Evolutionary conservation across 2,797 vertebrate genomes (phyloP), one percentile per base, ranked within the genome.

Genomic region (Siniperca undulata): DNA sequence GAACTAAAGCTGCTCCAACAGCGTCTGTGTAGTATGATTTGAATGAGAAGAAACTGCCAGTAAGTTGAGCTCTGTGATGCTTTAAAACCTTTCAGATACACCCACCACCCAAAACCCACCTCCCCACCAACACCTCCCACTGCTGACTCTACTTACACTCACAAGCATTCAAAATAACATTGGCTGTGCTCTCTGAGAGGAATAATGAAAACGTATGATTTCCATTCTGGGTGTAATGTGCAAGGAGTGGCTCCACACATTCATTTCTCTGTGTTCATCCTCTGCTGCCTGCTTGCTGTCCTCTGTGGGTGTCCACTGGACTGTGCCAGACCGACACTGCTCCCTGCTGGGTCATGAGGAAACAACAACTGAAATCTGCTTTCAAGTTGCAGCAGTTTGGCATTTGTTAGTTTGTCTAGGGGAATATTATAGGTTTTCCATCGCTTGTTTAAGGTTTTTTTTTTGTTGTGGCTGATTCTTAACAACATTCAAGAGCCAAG

Each of bases 291-390:
- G 53, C 73, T 56, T 0, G 1, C 58, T n/a, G 50, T 30, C 66
- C 77, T 79, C 84, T 13, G 65, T 80, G 62, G 34, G 69, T 1
- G 73, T 79, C 67, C 2, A 7, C 72, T 53, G 73, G 64, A 34
- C 78, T 81, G 81, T 0, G 55, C 73, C 58, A 6, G 80, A 62
- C n/a, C 84, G 46, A 86, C 87, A 88, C 90, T 92, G 93, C 90
- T 91, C 91, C 90, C 95, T 89, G 81, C 86, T 93, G 95, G 91
- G 24, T 60, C 34, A 0, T 7, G 0, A 13, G 8, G 19, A 13
- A 48, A 82, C 38, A 12, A 17, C 67, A 81, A 5, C 14, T 4
- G 3, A 4, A 36, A 2, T 20, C 46, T 70, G 36, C 12, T 19
- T 58, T 13, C 52, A 36, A n/a, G 19, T 22, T n/a, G 53, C 50